Conservation (phyloP, 2,888 invertebrate species). For the Noctua pronuba region DNA sequence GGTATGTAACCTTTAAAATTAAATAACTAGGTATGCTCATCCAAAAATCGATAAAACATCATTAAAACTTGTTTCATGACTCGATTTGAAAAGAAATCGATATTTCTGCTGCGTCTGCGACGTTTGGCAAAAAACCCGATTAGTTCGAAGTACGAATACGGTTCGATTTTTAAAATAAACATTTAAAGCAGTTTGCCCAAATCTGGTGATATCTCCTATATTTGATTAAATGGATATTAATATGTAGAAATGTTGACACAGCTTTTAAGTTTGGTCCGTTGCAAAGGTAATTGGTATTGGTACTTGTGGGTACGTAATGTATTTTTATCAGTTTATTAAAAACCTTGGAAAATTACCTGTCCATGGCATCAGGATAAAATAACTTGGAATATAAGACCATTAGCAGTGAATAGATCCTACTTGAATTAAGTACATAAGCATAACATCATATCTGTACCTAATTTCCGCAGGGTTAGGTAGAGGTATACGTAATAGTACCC, state of each 20-base stretch:
- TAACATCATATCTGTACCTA: no score
- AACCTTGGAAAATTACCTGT: background rate
- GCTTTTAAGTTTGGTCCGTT: constrained; percentile 16
- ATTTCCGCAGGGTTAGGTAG: no score
- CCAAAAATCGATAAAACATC: constrained; percentile 8
- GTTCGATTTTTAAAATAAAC: constrained; percentile 24
- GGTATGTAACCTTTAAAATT: constrained; percentile 5
- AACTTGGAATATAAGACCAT: background rate
- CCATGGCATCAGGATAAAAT: background rate
- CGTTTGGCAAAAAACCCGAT: constrained; percentile 13
- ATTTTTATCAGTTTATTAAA: background rate
- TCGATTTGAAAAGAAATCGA: constrained; percentile 1
- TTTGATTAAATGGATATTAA: constrained; percentile 57
- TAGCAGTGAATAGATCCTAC: no score
- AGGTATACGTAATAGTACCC: no score
- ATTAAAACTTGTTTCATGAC: constrained; percentile 6
- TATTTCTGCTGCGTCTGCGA: constrained; percentile 10
- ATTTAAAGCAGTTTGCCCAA: constrained; percentile 43
- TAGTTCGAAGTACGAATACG: constrained; percentile 12
- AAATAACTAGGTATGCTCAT: constrained; percentile 7
- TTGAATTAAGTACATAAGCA: no score
- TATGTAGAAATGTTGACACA: constrained; percentile 49
- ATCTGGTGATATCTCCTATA: constrained; percentile 37
- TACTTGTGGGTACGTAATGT: background rate
- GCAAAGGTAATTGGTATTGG: constrained; percentile 11